phyloP scores from a whole-genome alignment of 2,888 invertebrate genomes.

The Orthonychiurus folsomi region DNA sequence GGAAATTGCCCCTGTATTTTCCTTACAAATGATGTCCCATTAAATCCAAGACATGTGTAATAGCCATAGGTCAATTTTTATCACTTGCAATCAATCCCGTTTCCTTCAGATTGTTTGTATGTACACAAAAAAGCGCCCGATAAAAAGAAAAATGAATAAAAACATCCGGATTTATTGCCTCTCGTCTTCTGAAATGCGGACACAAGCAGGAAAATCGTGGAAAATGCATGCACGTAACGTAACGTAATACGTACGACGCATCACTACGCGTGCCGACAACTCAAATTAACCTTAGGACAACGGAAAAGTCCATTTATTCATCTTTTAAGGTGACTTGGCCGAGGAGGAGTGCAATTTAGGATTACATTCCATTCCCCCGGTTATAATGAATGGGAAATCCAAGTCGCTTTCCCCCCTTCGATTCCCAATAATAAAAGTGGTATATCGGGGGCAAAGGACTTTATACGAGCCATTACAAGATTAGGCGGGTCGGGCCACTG shows the following conservation, averaged over 20 bases:
- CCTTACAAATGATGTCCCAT: neutral
- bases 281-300: neutral
- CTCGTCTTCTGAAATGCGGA: too few species aligned
- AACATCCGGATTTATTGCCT: too few species aligned
- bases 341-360: neutral
- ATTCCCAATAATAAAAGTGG: neutral
- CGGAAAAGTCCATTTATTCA: neutral
- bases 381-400: neutral
- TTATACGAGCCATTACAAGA: slow-evolving; percentile 12
- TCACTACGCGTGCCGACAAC: too few species aligned
- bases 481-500: too few species aligned
- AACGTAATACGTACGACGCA: too few species aligned
- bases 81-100: slow-evolving; percentile 14
- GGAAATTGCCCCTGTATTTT: neutral
- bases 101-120: too few species aligned
- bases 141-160: too few species aligned
- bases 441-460: too few species aligned
- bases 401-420: too few species aligned
- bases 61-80: slow-evolving; percentile 7
- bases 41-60: neutral
- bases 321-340: neutral
- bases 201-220: too few species aligned
- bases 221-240: too few species aligned
- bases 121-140: too few species aligned
- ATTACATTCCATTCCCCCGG: neutral